Conservation (phyloP, 2,888 invertebrate genomes). For the Frankliniella intonsa region DNA sequence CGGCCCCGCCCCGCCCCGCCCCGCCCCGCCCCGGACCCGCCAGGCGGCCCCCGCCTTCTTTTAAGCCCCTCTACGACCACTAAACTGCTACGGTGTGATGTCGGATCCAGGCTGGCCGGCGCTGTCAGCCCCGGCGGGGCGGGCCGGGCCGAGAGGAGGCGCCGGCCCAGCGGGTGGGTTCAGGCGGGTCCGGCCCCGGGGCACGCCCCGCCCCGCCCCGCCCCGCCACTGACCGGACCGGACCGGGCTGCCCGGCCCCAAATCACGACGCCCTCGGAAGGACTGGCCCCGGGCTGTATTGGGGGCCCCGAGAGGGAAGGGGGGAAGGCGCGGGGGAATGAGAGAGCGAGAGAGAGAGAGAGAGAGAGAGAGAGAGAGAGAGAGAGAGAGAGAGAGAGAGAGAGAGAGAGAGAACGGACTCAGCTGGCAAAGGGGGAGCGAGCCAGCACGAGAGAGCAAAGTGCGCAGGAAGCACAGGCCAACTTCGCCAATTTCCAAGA, state of each 20-base stretch:
- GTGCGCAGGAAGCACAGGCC: constrained; percentile 22
- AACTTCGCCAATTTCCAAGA: constrained; percentile 25
- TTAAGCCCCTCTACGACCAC: constrained; percentile 5
- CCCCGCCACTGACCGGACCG: background rate
- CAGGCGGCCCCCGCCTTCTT: background rate
- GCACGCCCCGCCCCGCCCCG: background rate
- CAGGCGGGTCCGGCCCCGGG: background rate
- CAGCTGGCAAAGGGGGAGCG: too few species aligned
- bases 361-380: too few species aligned
- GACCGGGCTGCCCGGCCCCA: too few species aligned
- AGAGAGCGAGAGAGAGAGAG: too few species aligned
- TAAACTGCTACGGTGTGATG: constrained; percentile 19
- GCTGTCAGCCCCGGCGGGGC: too few species aligned
- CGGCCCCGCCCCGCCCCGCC: background rate
- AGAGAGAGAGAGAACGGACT: too few species aligned
- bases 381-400: too few species aligned
- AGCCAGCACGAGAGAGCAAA: background rate
- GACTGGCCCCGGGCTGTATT: background rate
- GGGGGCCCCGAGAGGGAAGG: too few species aligned
- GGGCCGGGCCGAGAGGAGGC: too few species aligned
- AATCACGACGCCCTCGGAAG: background rate
- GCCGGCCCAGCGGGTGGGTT: too few species aligned
- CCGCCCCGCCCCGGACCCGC: background rate
- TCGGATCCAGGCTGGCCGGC: background rate
- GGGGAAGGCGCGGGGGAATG: too few species aligned